phyloP scores from a whole-genome alignment of 2,797 vertebrate genomes.

The Galagoides demidoff region DNA sequence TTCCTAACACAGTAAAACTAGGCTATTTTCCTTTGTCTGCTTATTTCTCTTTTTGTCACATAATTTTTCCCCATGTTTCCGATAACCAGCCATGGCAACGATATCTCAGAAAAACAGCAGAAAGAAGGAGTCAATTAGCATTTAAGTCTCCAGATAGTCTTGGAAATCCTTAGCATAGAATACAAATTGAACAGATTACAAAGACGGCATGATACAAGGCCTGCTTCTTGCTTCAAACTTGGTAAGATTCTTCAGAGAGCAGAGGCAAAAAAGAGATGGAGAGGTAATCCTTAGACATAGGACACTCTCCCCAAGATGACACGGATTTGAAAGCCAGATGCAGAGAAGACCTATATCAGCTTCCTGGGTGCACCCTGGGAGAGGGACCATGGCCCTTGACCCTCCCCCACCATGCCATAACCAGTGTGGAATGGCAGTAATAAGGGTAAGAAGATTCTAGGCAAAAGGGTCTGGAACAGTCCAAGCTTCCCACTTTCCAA shows the following conservation, averaged over 20 bases:
- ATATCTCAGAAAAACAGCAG: background rate
- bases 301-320: background rate
- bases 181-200: background rate
- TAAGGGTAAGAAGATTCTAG: background rate
- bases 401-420: rapidly evolving
- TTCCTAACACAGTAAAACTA: background rate
- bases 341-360: background rate
- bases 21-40: background rate
- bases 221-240: background rate
- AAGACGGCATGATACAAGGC: background rate
- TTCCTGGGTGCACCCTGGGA: background rate
- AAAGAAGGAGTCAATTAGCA: background rate
- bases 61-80: background rate
- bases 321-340: background rate
- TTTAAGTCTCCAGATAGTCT: constrained; percentile 19
- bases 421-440: background rate
- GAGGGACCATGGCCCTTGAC: background rate
- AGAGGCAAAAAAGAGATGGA: background rate
- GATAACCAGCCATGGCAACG: background rate
- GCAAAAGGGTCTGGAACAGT: background rate
- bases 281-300: background rate
- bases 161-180: background rate
- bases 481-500: background rate
- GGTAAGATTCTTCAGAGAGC: background rate
- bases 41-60: background rate